Base-by-base conservation (phyloP, 1,140 invertebrate species). In the Heliconius hewitsoni region DNA sequence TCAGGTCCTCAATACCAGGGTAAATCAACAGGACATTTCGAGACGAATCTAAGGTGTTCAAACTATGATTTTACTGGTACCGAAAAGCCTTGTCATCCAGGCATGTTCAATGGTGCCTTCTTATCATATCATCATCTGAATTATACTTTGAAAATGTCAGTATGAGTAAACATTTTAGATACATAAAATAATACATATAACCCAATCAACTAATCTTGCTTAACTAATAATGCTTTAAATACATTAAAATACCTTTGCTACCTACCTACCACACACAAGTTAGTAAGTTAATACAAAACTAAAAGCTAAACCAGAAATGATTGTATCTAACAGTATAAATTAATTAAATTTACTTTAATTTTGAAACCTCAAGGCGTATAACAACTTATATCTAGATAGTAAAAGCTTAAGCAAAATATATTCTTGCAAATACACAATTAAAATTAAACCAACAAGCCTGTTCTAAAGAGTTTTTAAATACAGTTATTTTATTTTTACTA, bases 361-460 rank as follows among this genome's bases (percentile, higher is more conserved):
- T 66, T 30, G 60, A 66, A 66, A 66, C 60, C 60, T 66, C 13
- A 60, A 60, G n/a, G 55, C 19, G n/a, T 60, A 60, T 60, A 60
- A 66, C 60, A 5, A 66, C 60, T 66, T 30, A 13, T 30, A 66
- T 60, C 57, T 27, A 13, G 60, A 66, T 66, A 66, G 60, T 66
- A 66, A 66, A 27, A 60, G 57, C 57, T 60, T 60, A 60, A 23
- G 57, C 8, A 23, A 66, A 30, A 66, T 66, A 27, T 66, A 66
- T 66, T 66, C 9, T 30, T 30, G 27, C 60, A 16, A 27, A 3
- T 13, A 66, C 60, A 66, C 23, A 57, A 57, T 57, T 23, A 23
- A 57, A 23, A 57, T 23, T 3, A n/a, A 8, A 57, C 8, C 55
- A 9, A 57, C 55, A 6, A n/a, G n/a, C 19, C 18, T 57, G 0